Base-by-base conservation (phyloP, 37 sponge, comb jelly and placozoan genomes). In the Agelas oroides region DNA sequence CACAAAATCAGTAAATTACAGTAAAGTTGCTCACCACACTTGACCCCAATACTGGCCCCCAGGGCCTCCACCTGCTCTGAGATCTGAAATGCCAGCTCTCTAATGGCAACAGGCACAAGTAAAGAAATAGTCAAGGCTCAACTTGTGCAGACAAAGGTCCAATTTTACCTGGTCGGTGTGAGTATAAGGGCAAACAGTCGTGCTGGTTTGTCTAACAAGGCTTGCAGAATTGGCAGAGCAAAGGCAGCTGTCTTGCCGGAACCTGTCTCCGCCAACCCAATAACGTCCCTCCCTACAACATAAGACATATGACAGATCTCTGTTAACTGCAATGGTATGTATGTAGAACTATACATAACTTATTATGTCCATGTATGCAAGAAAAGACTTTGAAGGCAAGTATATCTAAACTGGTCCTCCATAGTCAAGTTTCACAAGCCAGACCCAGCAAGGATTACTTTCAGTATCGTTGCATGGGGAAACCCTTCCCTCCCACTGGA, bases 211-310 rank as follows among this genome's bases (percentile, higher is more conserved):
- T 92, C 95, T 75, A 98, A 65, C 2, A 98, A 88, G 0, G 93
- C 90, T 40, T 98, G 99, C 0, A 98, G 72, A 40, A 98, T 94
- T 3, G 99, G 99, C 11, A 98, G 83, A 53, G 94, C 95, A 84
- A 98, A 98, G 16, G 99, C 97, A 11, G 82, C 99, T 16, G 99
- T 98, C 79, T 98, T 98, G 14, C 99, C 99, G 52, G 97, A 97
- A 1, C 99, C 99, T 0, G 99, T 98, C 80, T 98, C 99, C 37
- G 99, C 99, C 39, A 98, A 80, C 0, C 99, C 99, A 82, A 98
- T 98, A 25, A 98, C 70, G 61, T 98, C 99, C 60, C 73, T 85
- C 11, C 97, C 97, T 89, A 56, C 5, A 74, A n/a, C n/a, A n/a
- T n/a, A n/a, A n/a, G n/a, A n/a, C n/a, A n/a, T n/a, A n/a, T n/a